Evolutionary conservation across 2,888 invertebrate genomes (phyloP), one percentile per base, ranked within the genome.

Genomic region (Dicyrtomina minuta): DNA sequence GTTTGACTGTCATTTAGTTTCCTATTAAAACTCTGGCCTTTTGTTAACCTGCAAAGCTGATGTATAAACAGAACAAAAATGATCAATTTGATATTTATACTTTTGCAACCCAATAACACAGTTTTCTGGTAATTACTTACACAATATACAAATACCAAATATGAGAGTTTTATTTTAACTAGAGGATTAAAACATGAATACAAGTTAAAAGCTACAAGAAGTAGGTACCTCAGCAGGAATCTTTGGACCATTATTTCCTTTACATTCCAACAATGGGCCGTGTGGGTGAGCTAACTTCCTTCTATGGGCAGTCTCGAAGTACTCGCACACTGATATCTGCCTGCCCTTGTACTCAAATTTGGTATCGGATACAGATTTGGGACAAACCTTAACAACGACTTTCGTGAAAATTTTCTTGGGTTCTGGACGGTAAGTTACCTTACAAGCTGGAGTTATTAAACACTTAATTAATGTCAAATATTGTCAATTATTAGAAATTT

Each of bases 171-270:
- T 12, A n/a, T n/a, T 2, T 51, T 1, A 17, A 41, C 49, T 39
- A n/a, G n/a, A n/a, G n/a, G n/a, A n/a, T n/a, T n/a, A n/a, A n/a
- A n/a, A n/a, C n/a, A n/a, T n/a, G n/a, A n/a, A n/a, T n/a, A n/a
- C n/a, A n/a, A n/a, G n/a, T n/a, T n/a, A n/a, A n/a, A n/a, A n/a
- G n/a, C n/a, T n/a, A n/a, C n/a, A n/a, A n/a, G n/a, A n/a, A n/a
- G n/a, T n/a, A n/a, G n/a, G n/a, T 41, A 68, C 68, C 53, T 68
- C 68, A 4, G 60, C 68, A 5, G 68, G 68, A 12, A 68, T 49
- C 43, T 68, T 68, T 10, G 68, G 68, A 24, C 22, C 39, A 24
- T 61, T 68, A 26, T 49, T 58, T 12, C 67, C 68, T 22, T 61
- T 68, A n/a, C 49, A 41, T 24, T 68, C 68, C 26, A 68, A 60